Evolutionary conservation across 2,888 invertebrate genomes (phyloP), one percentile per base, ranked within the genome.

Genomic region (Cyclophora albipunctata): DNA sequence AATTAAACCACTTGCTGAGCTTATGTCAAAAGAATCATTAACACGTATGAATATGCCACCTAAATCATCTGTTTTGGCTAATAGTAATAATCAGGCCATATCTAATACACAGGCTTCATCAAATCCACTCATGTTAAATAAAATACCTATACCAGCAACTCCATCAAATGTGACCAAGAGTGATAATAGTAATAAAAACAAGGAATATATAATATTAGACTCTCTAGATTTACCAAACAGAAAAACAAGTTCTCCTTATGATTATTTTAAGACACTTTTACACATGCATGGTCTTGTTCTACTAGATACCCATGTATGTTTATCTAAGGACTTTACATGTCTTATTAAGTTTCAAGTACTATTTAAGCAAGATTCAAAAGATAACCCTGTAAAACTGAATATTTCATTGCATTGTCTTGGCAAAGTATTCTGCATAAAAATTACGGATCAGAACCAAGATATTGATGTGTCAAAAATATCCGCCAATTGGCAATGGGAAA

Each of bases 401-500:
- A 59, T 84, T 34, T 67, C 75, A 3, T 61, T 87, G 42, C 73
- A 58, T 55, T 73, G 73, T 58, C 50, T 42, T 5, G 54, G 59
- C 2, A 75, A 73, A 53, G 53, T 44, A 2, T 84, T 81, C 64
- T 78, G 75, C 60, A 64, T 88, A 42, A 73, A 72, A 58, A 67
- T 84, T 41, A 75, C 60, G 63, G 77, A 82, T 49, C 53, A 51
- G 5, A 63, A 67, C 37, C 64, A 69, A 6, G 58, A 65, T 3
- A 63, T 86, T 37, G 67, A 78, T 56, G 58, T 84, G 41, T 56
- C 53, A 34, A 69, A 69, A 53, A 62, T 86, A 58, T 67, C 77
- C 34, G 69, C 81, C 2, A 74, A 75, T 55, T 87, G 86, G 87
- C 86, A 88, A 64, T 86, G 87, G 86, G 81, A 85, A 64, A 72